phyloP scores from a whole-genome alignment of 2,797 vertebrate genomes.

The Champsocephalus gunnari region DNA sequence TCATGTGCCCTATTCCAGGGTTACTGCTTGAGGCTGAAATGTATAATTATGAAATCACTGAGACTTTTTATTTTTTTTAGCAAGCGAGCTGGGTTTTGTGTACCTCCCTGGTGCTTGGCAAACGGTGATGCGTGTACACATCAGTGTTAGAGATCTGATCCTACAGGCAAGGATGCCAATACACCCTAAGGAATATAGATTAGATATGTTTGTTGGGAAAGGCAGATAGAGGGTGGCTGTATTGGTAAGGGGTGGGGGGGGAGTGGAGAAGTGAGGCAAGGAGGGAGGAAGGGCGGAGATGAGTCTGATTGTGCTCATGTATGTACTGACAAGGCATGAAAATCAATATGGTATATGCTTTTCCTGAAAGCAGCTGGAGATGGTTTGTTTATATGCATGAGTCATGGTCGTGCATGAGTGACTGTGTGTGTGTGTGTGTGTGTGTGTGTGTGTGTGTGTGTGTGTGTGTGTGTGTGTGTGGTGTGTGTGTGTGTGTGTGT shows the following conservation, averaged over 20 bases:
- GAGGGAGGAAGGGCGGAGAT: constrained; percentile 14
- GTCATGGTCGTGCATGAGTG: neutral
- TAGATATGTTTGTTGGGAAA: constrained; percentile 61
- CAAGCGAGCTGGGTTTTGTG: constrained; percentile 45
- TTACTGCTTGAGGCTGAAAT: constrained; percentile 57
- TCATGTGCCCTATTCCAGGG: constrained; percentile 62
- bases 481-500: constrained; percentile 21
- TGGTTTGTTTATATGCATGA: neutral
- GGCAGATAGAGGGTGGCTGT: constrained; percentile 42
- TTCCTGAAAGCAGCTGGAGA: constrained; percentile 12
- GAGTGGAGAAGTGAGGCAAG: neutral
- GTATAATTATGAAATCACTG: constrained; percentile 73
- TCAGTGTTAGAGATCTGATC: constrained; percentile 66
- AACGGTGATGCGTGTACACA: constrained; percentile 53
- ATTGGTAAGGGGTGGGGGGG: constrained; percentile 12
- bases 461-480: constrained; percentile 23
- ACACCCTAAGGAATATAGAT: constrained; percentile 69
- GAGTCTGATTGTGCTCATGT: constrained; percentile 43
- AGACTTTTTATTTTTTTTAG: constrained; percentile 38
- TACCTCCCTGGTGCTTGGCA: constrained; percentile 56
- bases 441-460: constrained; percentile 19
- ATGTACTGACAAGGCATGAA: constrained; percentile 43
- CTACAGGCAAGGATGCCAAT: constrained; percentile 59
- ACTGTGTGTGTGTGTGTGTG: constrained; percentile 1
- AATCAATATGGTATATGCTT: constrained; percentile 22